Percentiles rank a stretch among this genome's conserved stretches.
Conservation (phyloP, 1,140 invertebrate genomes). For the Gerris buenoi region DNA sequence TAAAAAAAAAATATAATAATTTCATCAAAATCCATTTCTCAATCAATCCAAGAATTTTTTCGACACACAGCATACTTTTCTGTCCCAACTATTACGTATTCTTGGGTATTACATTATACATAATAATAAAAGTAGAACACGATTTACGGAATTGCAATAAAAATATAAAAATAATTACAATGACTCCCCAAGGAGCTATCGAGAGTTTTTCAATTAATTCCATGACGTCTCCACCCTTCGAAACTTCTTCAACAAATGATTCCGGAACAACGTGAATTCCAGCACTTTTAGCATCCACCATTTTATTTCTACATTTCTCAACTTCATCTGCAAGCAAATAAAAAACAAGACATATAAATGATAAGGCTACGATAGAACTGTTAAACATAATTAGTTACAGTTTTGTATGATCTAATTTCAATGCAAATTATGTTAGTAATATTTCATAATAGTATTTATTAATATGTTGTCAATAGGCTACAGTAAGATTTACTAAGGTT, state of each 20-base stretch:
- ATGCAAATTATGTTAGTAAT: too few relatives aligned
- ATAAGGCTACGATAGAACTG: background rate
- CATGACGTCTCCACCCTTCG: constrained; percentile 28
- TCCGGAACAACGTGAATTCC: constrained; percentile 66
- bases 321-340: constrained; percentile 48
- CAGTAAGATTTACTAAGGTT: too few relatives aligned
- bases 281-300: constrained; percentile 46
- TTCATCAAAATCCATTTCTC: too few relatives aligned
- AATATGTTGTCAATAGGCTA: too few relatives aligned
- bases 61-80: too few relatives aligned
- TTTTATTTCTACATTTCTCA: constrained; percentile 46
- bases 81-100: too few relatives aligned
- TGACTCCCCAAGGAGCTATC: constrained; percentile 35
- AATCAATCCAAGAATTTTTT: too few relatives aligned
- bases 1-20: too few relatives aligned
- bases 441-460: too few relatives aligned
- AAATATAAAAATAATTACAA: constrained; percentile 28
- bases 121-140: too few relatives aligned
- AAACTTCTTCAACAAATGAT: constrained; percentile 55
- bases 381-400: background rate
- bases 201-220: constrained; percentile 31
- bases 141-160: background rate
- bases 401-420: too few relatives aligned
- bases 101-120: too few relatives aligned
- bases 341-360: constrained; percentile 10